Evolutionary conservation across 64 coral and sea anemone species (phyloP).

Genomic region (Hydrozoanthus tunicans): DNA sequence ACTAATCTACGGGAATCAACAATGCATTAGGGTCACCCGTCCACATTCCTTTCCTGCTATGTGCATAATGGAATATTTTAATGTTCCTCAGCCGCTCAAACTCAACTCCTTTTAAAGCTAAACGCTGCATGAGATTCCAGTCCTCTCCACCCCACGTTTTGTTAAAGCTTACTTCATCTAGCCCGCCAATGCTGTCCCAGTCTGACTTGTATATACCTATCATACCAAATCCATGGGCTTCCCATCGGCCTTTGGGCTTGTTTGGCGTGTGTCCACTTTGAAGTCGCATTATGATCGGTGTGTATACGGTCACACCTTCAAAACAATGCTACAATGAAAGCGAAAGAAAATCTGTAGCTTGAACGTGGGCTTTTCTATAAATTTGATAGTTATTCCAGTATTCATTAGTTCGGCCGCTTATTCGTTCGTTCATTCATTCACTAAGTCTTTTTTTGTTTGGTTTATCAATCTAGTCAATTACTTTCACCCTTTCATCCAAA

Average conservation of each 20-base stretch:
- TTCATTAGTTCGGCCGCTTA: too few species aligned
- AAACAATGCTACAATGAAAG: conserved; percentile 20
- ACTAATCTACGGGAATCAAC: background rate
- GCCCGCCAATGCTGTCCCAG: conserved; percentile 39
- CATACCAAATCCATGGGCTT: conserved; percentile 30
- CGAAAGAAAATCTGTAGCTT: background rate
- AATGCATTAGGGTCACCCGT: background rate
- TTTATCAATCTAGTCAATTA: too few species aligned
- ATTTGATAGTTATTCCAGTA: too few species aligned
- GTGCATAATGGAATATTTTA: conserved; percentile 37
- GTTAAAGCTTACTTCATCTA: background rate
- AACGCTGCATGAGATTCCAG: conserved; percentile 22
- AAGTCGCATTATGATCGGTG: conserved; percentile 27
- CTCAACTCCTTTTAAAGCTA: background rate
- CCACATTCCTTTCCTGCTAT: conserved; percentile 53
- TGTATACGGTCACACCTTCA: conserved; percentile 36
- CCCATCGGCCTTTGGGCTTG: conserved; percentile 46
- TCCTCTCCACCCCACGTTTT: conserved; percentile 42
- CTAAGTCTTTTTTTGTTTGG: too few species aligned
- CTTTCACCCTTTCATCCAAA: too few species aligned
- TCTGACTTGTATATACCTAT: conserved; percentile 46
- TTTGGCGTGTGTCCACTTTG: conserved; percentile 22
- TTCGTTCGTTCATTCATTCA: too few species aligned
- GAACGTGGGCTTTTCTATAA: too few species aligned
- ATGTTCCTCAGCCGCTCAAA: conserved; percentile 48